Conservation (phyloP, 2,888 invertebrate species). For the Netelia fuscicornis region DNA sequence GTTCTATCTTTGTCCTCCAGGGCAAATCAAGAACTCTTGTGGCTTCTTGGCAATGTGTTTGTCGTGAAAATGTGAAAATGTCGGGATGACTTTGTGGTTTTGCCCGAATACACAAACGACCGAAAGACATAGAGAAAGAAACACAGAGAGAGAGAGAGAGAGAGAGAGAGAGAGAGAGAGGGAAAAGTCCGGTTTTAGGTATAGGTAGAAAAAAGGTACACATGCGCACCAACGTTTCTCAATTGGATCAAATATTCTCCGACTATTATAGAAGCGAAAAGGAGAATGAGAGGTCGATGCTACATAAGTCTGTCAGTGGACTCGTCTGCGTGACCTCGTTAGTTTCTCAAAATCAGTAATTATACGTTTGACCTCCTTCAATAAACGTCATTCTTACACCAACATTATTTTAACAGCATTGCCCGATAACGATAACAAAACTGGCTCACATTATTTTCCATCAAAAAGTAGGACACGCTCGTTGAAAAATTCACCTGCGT, state of each 20-base stretch:
- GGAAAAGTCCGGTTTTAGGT: slow-evolving; percentile 24
- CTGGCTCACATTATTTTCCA: not conserved
- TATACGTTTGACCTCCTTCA: not conserved
- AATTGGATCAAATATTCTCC: slow-evolving; percentile 47
- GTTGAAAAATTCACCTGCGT: slow-evolving; percentile 17
- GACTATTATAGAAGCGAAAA: slow-evolving; percentile 48
- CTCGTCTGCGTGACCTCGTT: slow-evolving; percentile 58
- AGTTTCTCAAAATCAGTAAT: slow-evolving; percentile 4
- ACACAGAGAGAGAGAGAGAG: not conserved
- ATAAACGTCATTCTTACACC: too few species aligned
- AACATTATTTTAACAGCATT: not conserved
- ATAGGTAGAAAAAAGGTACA: slow-evolving; percentile 47
- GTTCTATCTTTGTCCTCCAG: slow-evolving; percentile 68
- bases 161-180: not conserved
- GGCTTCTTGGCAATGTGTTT: slow-evolving; percentile 56
- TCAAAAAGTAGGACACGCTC: not conserved
- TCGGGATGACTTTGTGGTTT: slow-evolving; percentile 12
- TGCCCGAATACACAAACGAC: slow-evolving; percentile 21
- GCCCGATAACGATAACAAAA: not conserved
- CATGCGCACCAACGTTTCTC: slow-evolving; percentile 49
- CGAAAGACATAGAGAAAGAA: slow-evolving; percentile 10
- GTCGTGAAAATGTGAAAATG: not conserved
- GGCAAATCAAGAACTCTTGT: slow-evolving; percentile 59
- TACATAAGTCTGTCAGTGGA: slow-evolving; percentile 56
- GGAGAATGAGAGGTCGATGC: slow-evolving; percentile 61